Evolutionary conservation across 2,113 vertebrate species (phyloP), one percentile per base, ranked within the genome.

Genomic region (Motacilla tschutschensis): DNA sequence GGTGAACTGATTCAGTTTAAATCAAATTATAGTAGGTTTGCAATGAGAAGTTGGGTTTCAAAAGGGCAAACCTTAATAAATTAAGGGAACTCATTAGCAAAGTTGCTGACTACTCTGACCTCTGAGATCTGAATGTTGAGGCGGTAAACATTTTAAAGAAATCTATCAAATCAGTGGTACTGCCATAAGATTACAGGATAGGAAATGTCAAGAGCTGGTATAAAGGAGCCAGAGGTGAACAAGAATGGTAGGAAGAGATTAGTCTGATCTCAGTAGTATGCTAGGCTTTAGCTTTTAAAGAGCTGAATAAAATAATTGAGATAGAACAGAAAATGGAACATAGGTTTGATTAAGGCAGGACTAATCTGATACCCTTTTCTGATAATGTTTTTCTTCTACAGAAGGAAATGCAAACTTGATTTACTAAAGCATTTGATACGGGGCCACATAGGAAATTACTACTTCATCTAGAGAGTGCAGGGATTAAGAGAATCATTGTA

Each of bases 391-490:
- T 73, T 64, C 86, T 84, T 22, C 77, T 81, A 43, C 20, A 72
- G 26, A 57, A 73, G 17, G 67, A 76, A 88, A 88, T 64, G 50
- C 35, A 91, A 94, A 69, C 51, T 70, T 2, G 13, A 59, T 79
- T 84, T 84, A 50, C 46, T 69, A 1, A 72, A 76, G 50, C 65
- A 93, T 86, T 90, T 90, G 62, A 62, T 90, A 70, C 26, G 31
- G 26, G 71, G 40, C 64, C 15, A 65, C 55, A 76, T 21, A 82
- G 91, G 91, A 95, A 94, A 94, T 94, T 90, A 82, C 81, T 70
- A 40, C 19, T 79, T 94, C 51, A 88, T 18, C 14, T 62, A 47
- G 14, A 88, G 46, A 94, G 67, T 73, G 36, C 13, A 73, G n/a
- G 71, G 84, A 93, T 95, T 93, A 91, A 76, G 79, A 65, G 71